phyloP scores from a whole-genome alignment of 2,888 invertebrate genomes.

The Fragum sueziense region DNA sequence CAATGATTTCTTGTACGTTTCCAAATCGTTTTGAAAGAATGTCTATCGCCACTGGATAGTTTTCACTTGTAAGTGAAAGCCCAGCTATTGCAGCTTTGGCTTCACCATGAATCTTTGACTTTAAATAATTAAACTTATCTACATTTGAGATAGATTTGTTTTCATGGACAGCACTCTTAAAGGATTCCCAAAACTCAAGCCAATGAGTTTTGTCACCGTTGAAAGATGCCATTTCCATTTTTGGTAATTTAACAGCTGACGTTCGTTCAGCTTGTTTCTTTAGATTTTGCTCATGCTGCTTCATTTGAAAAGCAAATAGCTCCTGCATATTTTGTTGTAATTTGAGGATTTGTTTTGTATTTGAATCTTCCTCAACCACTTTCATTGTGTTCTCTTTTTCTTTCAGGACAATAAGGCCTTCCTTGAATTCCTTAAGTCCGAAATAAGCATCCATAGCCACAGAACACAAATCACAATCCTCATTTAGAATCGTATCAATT shows the following conservation, averaged over 20 bases:
- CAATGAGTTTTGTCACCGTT: slow-evolving; percentile 18
- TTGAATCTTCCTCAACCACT: neutral
- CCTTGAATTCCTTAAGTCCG: neutral
- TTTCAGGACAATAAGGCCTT: neutral
- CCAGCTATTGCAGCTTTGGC: slow-evolving; percentile 35
- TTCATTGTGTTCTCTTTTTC: neutral
- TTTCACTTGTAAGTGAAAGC: slow-evolving; percentile 34
- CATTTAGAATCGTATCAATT: neutral
- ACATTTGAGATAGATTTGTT: slow-evolving; percentile 35
- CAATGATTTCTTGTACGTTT: slow-evolving; percentile 40
- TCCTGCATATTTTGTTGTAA: neutral
- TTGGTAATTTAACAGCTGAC: slow-evolving; percentile 12
- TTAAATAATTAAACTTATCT: slow-evolving; percentile 44
- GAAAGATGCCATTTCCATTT: slow-evolving; percentile 9
- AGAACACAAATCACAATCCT: neutral
- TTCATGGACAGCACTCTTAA: slow-evolving; percentile 34
- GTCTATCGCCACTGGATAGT: slow-evolving; percentile 38
- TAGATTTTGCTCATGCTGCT: neutral
- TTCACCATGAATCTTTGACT: slow-evolving; percentile 29
- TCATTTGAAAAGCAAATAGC: neutral
- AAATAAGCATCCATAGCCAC: neutral
- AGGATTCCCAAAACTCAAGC: slow-evolving; percentile 34
- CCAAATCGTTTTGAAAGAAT: slow-evolving; percentile 38
- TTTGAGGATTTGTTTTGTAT: neutral
- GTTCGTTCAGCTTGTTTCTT: neutral